A percentile compares a stretch with the other conserved stretches of the same genome.
These are phyloP conservation scores for Stegodyphus mimosarum DNA, from an alignment of 1,140 invertebrate species.

Conservation along the genomic window DNA sequence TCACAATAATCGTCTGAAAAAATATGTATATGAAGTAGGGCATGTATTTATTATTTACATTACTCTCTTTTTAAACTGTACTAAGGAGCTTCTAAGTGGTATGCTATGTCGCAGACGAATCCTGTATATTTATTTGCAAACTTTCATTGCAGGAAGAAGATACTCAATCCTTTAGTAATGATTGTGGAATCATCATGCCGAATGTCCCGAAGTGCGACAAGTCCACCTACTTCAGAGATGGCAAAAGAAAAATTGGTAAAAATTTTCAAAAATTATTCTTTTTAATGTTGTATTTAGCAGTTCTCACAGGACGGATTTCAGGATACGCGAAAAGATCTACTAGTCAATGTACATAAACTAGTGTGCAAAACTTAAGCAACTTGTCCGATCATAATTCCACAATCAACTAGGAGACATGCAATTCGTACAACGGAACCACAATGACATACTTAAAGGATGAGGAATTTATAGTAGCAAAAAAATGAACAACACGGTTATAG, in stretches of 20 bases:
- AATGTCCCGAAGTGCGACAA: slow-evolving; percentile 62
- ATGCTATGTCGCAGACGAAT: neutral
- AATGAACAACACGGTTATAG: too few species aligned
- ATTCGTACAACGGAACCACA: too few species aligned
- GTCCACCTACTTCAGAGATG: slow-evolving; percentile 70
- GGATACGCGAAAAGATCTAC: too few species aligned
- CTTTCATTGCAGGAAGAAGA: slow-evolving; percentile 49
- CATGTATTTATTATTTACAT: neutral
- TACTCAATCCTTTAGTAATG: slow-evolving; percentile 32
- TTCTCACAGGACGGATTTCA: too few species aligned
- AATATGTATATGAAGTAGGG: neutral
- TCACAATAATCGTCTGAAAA: neutral
- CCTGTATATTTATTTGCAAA: neutral
- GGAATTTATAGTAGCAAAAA: too few species aligned
- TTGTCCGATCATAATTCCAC: too few species aligned
- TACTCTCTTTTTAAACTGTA: neutral
- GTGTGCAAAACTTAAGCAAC: too few species aligned
- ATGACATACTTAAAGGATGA: too few species aligned
- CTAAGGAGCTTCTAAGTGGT: neutral
- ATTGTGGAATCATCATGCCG: slow-evolving; percentile 49
- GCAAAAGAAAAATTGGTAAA: slow-evolving; percentile 69
- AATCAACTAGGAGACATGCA: too few species aligned
- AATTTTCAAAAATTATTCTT: neutral
- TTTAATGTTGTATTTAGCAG: too few species aligned
- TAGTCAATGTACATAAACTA: too few species aligned